Conservation (phyloP, 2,797 vertebrate species). For the Aldrovandia affinis region DNA sequence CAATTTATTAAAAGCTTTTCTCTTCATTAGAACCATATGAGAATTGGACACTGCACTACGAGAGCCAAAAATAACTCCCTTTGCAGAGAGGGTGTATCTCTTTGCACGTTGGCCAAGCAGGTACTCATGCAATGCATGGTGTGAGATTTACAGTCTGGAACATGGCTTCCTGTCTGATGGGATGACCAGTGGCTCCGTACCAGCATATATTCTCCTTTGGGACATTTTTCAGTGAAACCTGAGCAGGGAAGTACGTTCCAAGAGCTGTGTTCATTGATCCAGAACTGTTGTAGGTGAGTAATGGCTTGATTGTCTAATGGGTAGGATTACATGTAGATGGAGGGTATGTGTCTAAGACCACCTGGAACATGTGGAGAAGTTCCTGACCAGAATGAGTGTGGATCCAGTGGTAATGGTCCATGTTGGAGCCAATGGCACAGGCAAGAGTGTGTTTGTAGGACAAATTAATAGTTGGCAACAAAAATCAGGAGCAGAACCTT, state of each 20-base stretch:
- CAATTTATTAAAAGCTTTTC: too few relatives aligned
- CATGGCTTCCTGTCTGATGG: neutral
- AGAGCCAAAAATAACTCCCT: too few relatives aligned
- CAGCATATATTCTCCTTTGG: neutral
- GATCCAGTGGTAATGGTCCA: too few relatives aligned
- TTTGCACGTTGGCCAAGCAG: neutral
- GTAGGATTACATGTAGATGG: neutral
- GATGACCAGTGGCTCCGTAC: neutral
- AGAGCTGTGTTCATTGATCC: slow-evolving; percentile 11
- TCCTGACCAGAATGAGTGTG: too few relatives aligned
- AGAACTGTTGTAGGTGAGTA: slow-evolving; percentile 15
- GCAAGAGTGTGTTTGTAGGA: too few relatives aligned
- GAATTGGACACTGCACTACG: neutral
- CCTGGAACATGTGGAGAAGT: too few relatives aligned
- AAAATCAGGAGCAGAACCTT: too few relatives aligned
- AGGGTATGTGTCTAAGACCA: neutral
- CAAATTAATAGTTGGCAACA: too few relatives aligned
- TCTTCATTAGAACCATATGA: too few relatives aligned
- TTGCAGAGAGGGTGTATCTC: slow-evolving; percentile 1
- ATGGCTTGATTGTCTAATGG: neutral
- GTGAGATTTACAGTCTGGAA: neutral
- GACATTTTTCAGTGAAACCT: slow-evolving; percentile 10
- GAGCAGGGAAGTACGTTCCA: slow-evolving; percentile 8
- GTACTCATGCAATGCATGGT: neutral
- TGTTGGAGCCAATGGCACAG: too few relatives aligned